Conservation (phyloP, 2,888 invertebrate genomes). For the Proisotoma minuta region DNA sequence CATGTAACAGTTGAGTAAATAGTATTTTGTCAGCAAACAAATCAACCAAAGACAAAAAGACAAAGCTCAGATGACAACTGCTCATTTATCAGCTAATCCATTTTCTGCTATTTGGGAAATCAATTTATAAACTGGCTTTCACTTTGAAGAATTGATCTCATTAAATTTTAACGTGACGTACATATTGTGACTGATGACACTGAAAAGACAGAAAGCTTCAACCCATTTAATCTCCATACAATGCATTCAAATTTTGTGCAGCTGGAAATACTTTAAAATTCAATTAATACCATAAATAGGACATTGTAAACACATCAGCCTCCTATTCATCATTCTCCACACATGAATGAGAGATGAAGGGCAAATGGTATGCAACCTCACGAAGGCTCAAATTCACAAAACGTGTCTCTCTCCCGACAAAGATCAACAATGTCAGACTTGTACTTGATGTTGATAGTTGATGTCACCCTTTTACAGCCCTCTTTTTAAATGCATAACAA, state of each 20-base stretch:
- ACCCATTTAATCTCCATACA: neutral
- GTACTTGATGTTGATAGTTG: neutral
- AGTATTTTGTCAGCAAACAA: no score
- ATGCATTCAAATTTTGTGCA: neutral
- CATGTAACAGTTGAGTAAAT: no score
- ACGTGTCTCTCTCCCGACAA: neutral
- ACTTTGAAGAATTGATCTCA: neutral
- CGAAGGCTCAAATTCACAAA: constrained; percentile 8
- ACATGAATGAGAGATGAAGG: constrained; percentile 3
- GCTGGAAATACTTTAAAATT: neutral
- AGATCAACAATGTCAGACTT: neutral
- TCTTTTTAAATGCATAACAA: neutral
- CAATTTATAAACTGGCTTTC: neutral
- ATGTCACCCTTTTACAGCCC: neutral
- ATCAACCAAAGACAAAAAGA: no score
- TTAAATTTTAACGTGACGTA: neutral
- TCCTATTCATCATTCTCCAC: neutral
- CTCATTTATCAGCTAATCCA: no score
- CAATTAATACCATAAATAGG: neutral
- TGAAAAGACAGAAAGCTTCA: neutral
- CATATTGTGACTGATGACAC: neutral
- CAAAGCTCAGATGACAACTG: no score
- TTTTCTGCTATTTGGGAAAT: neutral
- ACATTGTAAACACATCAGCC: neutral
- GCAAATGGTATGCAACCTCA: constrained; percentile 12